Evolutionary conservation across 1,140 invertebrate genomes (phyloP).

Genomic region (Cotesia glomerata): DNA sequence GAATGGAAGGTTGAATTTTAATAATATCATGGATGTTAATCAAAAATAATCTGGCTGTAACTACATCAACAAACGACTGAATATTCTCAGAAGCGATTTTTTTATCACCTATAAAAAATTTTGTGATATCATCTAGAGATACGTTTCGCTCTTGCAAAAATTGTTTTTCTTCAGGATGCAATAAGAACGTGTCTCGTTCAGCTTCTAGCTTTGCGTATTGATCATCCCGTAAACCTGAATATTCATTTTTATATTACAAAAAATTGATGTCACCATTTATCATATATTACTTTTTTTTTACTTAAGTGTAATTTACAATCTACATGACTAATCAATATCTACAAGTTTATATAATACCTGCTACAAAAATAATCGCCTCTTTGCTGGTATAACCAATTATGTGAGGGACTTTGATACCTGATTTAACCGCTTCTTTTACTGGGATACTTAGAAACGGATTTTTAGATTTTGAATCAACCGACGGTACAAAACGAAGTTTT

Average conservation of each 20-base stretch:
- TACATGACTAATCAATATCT: neutral
- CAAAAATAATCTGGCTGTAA: constrained; percentile 5
- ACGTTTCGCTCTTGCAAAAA: constrained; percentile 27
- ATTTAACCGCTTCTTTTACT: constrained; percentile 47
- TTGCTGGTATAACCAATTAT: constrained; percentile 68
- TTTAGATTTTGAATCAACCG: constrained; percentile 45
- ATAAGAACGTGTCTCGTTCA: neutral
- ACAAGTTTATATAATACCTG: constrained; percentile 36
- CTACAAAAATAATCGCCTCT: constrained; percentile 64
- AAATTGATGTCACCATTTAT: neutral
- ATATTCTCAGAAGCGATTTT: constrained; percentile 3
- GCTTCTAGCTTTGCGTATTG: neutral
- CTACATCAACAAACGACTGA: constrained; percentile 3
- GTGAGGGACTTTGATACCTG: constrained; percentile 65
- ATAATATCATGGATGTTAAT: constrained; percentile 30
- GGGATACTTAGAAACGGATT: constrained; percentile 58
- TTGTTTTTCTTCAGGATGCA: neutral
- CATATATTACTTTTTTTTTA: too few species aligned
- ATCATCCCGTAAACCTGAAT: neutral
- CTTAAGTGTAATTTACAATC: too few species aligned
- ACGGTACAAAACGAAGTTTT: constrained; percentile 41
- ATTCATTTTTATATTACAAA: neutral
- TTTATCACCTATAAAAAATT: constrained; percentile 51
- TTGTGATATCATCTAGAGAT: constrained; percentile 54
- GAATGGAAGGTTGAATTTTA: constrained; percentile 49